Evolutionary conservation across 2,797 vertebrate species (phyloP).

Genomic region (Enteromius trimaculatus): DNA sequence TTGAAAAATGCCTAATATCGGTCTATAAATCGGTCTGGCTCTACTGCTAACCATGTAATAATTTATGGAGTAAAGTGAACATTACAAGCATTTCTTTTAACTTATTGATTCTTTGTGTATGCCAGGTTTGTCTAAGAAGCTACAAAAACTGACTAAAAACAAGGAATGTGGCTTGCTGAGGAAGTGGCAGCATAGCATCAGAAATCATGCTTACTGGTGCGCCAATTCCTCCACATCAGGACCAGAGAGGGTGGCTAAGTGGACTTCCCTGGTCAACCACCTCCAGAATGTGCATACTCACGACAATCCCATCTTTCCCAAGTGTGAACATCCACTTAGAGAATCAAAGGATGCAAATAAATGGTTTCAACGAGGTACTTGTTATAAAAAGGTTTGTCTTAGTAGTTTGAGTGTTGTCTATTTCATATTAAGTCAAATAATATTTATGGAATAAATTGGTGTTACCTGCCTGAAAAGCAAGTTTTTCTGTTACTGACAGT

Average conservation of each 20-base stretch:
- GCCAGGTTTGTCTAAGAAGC: conserved; percentile 11
- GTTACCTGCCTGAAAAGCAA: no score
- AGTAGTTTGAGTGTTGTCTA: no score
- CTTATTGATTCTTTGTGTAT: not conserved
- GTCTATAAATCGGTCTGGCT: no score
- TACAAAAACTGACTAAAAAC: not conserved
- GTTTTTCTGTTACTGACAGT: no score
- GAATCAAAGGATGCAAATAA: not conserved
- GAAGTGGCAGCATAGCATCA: not conserved
- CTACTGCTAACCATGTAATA: not conserved
- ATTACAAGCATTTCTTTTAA: not conserved
- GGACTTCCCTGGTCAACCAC: conserved; percentile 16
- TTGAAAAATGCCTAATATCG: no score
- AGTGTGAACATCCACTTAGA: not conserved
- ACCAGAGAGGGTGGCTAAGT: not conserved
- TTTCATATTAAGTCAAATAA: no score
- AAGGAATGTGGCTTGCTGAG: not conserved
- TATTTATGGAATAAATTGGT: no score
- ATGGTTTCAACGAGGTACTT: not conserved
- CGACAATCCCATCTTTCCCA: not conserved
- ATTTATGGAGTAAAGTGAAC: not conserved
- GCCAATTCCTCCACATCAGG: not conserved
- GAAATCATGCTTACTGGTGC: conserved; percentile 3
- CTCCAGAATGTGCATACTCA: not conserved
- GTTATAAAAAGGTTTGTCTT: no score